Percentiles rank a stretch among this genome's conserved stretches.
Evolutionary conservation across 2,113 vertebrate genomes (phyloP).

Genomic region (Rhombomys opimus): DNA sequence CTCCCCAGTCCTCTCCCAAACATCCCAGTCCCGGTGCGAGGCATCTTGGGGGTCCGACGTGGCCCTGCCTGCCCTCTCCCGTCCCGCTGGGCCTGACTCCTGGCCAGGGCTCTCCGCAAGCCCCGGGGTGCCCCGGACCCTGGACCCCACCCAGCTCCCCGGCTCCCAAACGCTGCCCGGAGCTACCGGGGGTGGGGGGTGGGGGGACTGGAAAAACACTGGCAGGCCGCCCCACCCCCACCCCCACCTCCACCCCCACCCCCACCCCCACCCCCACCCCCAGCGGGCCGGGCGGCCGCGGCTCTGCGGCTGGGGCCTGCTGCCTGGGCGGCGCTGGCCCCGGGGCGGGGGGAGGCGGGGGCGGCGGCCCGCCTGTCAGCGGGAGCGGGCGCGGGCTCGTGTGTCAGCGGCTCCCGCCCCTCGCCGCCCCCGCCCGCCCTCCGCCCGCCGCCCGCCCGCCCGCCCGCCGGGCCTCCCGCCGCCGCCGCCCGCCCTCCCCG

Average conservation of each 20-base stretch:
- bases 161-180: slow-evolving; percentile 64
- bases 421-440: slow-evolving; percentile 72
- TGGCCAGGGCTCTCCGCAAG: background rate
- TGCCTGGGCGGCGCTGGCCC: slow-evolving; percentile 79
- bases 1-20: background rate
- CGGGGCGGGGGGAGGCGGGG: slow-evolving; percentile 69
- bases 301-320: slow-evolving; percentile 75
- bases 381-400: slow-evolving; percentile 89
- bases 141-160: slow-evolving; percentile 63
- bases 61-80: background rate
- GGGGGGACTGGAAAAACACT: slow-evolving; percentile 80
- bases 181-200: slow-evolving; percentile 67
- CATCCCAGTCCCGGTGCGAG: background rate
- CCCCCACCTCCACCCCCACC: slow-evolving; percentile 74
- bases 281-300: slow-evolving; percentile 59
- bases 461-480: slow-evolving; percentile 79
- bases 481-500: slow-evolving; percentile 83
- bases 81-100: background rate
- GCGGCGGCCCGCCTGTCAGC: slow-evolving; percentile 92
- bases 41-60: background rate
- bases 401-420: slow-evolving; percentile 92
- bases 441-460: background rate
- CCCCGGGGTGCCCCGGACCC: slow-evolving; percentile 59
- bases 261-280: slow-evolving; percentile 66
- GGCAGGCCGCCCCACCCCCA: slow-evolving; percentile 74